Evolutionary conservation across 2,113 vertebrate genomes (phyloP).

Genomic region (Hydrochoerus hydrochaeris): DNA sequence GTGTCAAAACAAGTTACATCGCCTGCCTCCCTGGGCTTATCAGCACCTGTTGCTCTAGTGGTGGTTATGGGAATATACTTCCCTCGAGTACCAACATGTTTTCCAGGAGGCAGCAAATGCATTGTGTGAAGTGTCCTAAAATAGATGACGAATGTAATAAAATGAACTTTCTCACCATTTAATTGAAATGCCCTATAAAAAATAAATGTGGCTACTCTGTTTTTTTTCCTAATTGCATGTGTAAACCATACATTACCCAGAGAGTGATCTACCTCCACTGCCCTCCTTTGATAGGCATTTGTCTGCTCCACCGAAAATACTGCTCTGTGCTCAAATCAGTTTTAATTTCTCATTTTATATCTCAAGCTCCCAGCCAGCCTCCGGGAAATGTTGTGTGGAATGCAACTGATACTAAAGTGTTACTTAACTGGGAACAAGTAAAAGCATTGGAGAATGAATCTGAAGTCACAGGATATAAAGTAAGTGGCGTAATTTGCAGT

Average conservation of each 20-base stretch:
- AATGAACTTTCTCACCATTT: constrained; percentile 20
- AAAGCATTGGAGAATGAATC: constrained; percentile 95
- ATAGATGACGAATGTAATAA: neutral
- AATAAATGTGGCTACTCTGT: constrained; percentile 21
- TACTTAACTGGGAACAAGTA: constrained; percentile 96
- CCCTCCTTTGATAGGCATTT: neutral
- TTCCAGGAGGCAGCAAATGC: neutral
- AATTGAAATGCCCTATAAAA: neutral
- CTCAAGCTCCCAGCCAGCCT: constrained; percentile 93
- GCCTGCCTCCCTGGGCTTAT: neutral
- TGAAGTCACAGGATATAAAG: constrained; percentile 95
- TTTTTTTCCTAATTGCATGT: constrained; percentile 61
- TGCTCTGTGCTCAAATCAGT: constrained; percentile 57
- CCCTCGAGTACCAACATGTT: neutral
- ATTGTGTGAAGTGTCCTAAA: neutral
- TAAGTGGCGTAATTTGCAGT: constrained; percentile 76
- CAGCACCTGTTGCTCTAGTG: neutral
- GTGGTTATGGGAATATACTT: neutral
- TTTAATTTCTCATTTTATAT: constrained; percentile 65
- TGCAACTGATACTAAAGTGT: constrained; percentile 92
- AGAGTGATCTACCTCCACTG: neutral
- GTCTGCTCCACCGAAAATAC: constrained; percentile 63
- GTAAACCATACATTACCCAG: neutral
- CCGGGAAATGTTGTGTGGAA: constrained; percentile 96
- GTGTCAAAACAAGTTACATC: neutral